Evolutionary conservation across 2,888 invertebrate genomes (phyloP), one percentile per base, ranked within the genome.

Genomic region (Pseudococcus viburni): DNA sequence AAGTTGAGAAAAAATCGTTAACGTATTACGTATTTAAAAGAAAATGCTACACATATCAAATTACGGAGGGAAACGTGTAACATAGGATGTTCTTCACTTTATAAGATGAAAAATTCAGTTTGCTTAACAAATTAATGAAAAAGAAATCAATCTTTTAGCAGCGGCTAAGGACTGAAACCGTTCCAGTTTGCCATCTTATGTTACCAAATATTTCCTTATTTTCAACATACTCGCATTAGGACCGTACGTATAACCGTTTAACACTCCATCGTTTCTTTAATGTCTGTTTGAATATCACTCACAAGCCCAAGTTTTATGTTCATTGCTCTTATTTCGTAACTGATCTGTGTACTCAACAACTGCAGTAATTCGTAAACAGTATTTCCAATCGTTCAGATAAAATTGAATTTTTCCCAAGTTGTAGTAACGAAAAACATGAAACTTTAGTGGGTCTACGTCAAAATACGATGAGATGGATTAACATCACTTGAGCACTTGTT

Each of bases 1-100:
- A n/a, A 73, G 33, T 73, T 73, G 17, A 33, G n/a, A 33, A 73
- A 73, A 73, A 73, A 73, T 73, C 33, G 73, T 73, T 33, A 33
- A 33, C 22, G 64, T 9, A 9, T 39, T 26, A 73, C 73, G 73
- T 73, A 73, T 64, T 64, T 22, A 33, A 5, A 33, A 73, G 73
- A 17, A 33, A 73, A 73, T 33, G 0, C 33, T 33, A 73, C 8
- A 19, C 39, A 33, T 73, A 73, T 64, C 11, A 64, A 11, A 64
- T 64, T 22, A 64, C 64, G 9, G 6, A 64, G 9, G 22, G n/a
- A 22, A 26, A 68, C 0, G 26, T 17, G 4, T 22, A 26, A 26
- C 26, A 22, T 68, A 11, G 12, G 11, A 26, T 68, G 26, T 26
- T 68, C 26, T 68, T 22, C 11, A 22, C 26, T 1, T 39, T 39